Conservation (phyloP, 2,113 vertebrate genomes). For the Tetrao urogallus region DNA sequence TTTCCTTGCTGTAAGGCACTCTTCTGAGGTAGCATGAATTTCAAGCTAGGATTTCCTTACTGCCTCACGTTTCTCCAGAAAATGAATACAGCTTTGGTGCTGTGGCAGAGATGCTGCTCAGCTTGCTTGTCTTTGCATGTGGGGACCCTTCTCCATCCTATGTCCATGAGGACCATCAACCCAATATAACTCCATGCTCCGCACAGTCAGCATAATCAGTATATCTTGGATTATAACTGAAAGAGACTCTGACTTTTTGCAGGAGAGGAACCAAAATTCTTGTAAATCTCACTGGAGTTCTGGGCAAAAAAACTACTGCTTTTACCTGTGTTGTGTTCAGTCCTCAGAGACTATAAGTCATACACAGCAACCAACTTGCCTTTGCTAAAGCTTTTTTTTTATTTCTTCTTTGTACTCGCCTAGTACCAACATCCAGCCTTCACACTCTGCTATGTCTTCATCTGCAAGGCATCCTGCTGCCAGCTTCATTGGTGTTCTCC, state of each 20-base stretch:
- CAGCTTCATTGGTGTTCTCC: background rate
- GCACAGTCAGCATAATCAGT: background rate
- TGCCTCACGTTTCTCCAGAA: background rate
- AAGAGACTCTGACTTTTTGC: background rate
- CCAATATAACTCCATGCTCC: background rate
- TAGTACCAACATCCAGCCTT: background rate
- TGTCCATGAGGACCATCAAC: background rate
- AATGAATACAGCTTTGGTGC: background rate
- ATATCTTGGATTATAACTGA: background rate
- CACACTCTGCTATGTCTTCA: background rate
- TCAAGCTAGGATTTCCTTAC: background rate
- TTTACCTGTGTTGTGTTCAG: rapidly evolving
- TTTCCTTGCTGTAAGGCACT: background rate
- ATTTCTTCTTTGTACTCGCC: background rate
- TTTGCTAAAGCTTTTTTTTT: background rate
- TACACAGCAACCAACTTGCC: background rate
- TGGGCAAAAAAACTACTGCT: rapidly evolving
- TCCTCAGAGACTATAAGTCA: background rate
- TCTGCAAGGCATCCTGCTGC: background rate
- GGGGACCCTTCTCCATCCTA: background rate
- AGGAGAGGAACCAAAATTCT: background rate
- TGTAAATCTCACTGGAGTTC: background rate
- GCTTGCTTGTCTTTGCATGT: background rate
- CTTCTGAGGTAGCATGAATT: background rate
- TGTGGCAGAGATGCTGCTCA: background rate